A percentile compares a stretch with the other conserved stretches of the same genome.
These are phyloP conservation scores for Sylvilagus bachmani DNA, from an alignment of 2,113 vertebrate genomes.

Conservation along the genomic window DNA sequence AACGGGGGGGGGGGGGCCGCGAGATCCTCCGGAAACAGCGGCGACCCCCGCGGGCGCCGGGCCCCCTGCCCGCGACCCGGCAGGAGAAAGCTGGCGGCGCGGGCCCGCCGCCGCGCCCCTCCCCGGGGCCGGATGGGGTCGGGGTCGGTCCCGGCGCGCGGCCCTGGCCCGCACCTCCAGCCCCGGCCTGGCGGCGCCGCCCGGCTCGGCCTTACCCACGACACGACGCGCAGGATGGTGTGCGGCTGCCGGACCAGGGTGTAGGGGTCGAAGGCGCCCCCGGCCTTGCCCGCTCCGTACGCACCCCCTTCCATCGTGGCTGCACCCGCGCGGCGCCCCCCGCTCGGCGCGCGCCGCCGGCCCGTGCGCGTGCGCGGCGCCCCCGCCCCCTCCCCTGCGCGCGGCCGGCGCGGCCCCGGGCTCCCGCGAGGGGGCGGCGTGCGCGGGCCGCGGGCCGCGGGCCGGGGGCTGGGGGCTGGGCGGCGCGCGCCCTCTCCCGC, in stretches of 20 bases:
- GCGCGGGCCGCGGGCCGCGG: neutral
- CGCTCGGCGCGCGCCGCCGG: conserved; percentile 75
- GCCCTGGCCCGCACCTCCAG: neutral
- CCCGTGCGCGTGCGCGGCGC: conserved; percentile 75
- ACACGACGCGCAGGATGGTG: conserved; percentile 94
- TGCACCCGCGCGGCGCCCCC: conserved; percentile 78
- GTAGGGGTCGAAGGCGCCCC: conserved; percentile 96
- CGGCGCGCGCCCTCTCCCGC: neutral
- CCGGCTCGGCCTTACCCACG: conserved; percentile 92
- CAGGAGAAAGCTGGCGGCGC: neutral
- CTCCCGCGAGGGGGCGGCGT: conserved; percentile 64
- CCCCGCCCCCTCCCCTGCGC: conserved; percentile 56
- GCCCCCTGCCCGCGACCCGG: too few species aligned
- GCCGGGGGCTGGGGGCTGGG: neutral
- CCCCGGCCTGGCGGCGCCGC: neutral
- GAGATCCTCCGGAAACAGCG: neutral
- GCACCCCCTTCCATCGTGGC: conserved; percentile 94
- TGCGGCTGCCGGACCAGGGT: conserved; percentile 96
- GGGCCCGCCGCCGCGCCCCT: neutral
- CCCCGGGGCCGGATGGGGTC: neutral
- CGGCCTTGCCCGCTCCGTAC: conserved; percentile 96
- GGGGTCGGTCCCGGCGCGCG: neutral
- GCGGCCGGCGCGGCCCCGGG: neutral
- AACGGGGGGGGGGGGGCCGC: neutral
- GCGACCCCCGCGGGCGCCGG: neutral